Evolutionary conservation across 2,888 invertebrate genomes (phyloP), one percentile per base, ranked within the genome.

Genomic region (Lordiphosa andalusiaca): DNA sequence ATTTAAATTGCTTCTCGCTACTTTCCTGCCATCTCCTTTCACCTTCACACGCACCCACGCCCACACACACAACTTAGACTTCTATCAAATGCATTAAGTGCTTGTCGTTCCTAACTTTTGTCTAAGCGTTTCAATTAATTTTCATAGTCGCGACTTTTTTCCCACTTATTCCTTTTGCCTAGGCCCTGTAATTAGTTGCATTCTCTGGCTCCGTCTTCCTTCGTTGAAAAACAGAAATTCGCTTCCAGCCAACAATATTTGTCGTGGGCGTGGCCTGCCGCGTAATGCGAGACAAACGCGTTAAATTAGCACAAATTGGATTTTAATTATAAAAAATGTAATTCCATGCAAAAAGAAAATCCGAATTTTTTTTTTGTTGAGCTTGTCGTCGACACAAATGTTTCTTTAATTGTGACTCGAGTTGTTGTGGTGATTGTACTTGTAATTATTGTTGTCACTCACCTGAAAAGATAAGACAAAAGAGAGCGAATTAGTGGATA

Each of bases 1-100:
- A 87, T 87, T 87, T 87, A 87, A 87, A 87, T 86, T 81, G 84
- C 81, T 81, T 85, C 77, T 73, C 70, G 73, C 74, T 71, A 58
- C 64, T 67, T 67, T 68, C 53, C 46, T 47, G 23, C 38, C 13
- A 19, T 42, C 41, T 41, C 33, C 9, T 21, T 35, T 49, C 39
- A 53, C 40, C 56, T 55, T 39, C 44, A 42, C 60, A 37, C 44
- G 6, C 44, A 50, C 40, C 61, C 56, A 47, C 67, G 67, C 64
- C 54, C 67, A 54, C 35, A 57, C 68, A 30, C 35, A 13, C 37
- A 60, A 64, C 64, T 73, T 66, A 57, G 73, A 71, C 71, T 71
- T 71, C 65, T 77, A 78, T 73, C 77, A 82, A 82, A 77, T 84
- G 73, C 81, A 84, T 83, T 86, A 86, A 84, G 81, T 80, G 75